Base-by-base conservation (phyloP, 1,140 invertebrate genomes). In the Hylyphantes graminicola region DNA sequence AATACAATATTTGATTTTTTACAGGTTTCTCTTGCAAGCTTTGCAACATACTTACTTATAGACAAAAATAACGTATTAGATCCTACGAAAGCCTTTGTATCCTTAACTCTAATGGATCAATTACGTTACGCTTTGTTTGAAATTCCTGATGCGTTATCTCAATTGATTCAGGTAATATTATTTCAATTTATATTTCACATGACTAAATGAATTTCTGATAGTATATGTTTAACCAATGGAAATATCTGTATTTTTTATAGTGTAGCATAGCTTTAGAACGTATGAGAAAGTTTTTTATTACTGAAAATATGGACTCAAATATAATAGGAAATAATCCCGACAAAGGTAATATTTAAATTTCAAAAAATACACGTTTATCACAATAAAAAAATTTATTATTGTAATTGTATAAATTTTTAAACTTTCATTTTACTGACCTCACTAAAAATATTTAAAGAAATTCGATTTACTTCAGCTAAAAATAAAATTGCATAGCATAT, bases 61-160 rank as follows among this genome's bases (percentile, higher is more conserved):
- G 82, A 87, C 59, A 35, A 55, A 4, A 63, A 75, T 2, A 93
- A 87, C 70, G 73, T 86, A 15, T 67, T 87, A 21, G 78, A 61
- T 67, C 68, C 87, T 21, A 85, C 74, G 3, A 86, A 35, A 57
- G 81, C 74, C 11, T 87, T 87, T 73, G 87, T 87, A 59, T 87
- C 87, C 2, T n/a, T 87, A 8, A 73, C 85, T 19, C 67, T 87
- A 2, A 86, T 87, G 57, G 75, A 87, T 53, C 65, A 87, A 12
- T 50, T 87, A 13, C 64, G 85, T n/a, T 78, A 54, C 19, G 72
- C 85, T 87, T 19, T 87, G 35, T 64, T 84, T 9, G 55, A 64
- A 9, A 63, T 87, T 7, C 87, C 87, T 7, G 83, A 85, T 7
- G 50, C 65, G 0, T 19, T 83, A 12, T 63, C 80, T 15, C 35